Conservation (phyloP, 2,113 vertebrate genomes). For the Rhinogobius similis region DNA sequence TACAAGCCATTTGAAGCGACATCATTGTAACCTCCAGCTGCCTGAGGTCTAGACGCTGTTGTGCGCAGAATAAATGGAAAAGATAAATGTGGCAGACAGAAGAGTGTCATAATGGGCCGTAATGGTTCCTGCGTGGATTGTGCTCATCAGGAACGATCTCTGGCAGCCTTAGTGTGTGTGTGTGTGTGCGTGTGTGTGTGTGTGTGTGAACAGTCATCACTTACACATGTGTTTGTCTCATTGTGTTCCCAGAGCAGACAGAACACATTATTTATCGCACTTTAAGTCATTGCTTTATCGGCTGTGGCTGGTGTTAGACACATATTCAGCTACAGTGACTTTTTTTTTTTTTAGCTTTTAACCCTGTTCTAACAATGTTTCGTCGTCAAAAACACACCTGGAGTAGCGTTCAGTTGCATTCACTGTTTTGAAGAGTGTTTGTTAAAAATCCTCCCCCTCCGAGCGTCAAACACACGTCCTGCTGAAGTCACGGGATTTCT, state of each 20-base stretch:
- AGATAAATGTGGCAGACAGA: background rate
- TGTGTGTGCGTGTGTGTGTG: too few species aligned
- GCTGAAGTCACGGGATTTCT: too few species aligned
- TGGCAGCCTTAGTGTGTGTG: background rate
- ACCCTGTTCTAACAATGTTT: too few species aligned
- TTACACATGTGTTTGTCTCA: background rate
- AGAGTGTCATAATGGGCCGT: background rate
- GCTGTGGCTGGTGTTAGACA: background rate
- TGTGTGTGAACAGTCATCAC: conserved; percentile 1
- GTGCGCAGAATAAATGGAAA: background rate
- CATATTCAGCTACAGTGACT: too few species aligned
- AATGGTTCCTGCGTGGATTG: background rate
- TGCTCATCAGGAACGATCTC: background rate
- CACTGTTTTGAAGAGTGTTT: too few species aligned
- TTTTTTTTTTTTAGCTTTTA: too few species aligned
- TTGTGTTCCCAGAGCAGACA: background rate
- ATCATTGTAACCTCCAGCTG: background rate
- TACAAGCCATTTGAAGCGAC: background rate
- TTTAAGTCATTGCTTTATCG: background rate
- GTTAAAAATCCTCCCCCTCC: too few species aligned
- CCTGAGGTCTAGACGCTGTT: background rate
- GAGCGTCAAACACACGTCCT: too few species aligned
- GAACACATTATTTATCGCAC: background rate
- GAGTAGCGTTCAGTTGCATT: too few species aligned
- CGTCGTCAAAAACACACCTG: too few species aligned